Percentiles rank a stretch among this genome's conserved stretches.
These are phyloP conservation scores for Amiota mariae DNA, from an alignment of 2,888 invertebrate species.

Conservation along the genomic window DNA sequence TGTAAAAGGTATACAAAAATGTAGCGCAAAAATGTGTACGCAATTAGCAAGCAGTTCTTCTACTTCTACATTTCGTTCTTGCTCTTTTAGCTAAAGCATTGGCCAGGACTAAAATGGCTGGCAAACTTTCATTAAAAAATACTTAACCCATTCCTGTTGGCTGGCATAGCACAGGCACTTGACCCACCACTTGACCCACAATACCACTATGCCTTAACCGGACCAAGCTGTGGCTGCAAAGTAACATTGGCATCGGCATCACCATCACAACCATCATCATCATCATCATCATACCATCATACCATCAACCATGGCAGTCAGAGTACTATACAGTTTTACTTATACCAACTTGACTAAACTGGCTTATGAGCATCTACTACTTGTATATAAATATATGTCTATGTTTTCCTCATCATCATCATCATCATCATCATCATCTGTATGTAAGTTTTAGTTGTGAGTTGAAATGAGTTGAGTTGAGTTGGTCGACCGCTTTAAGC, in stretches of 20 bases:
- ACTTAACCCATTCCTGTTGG: slow-evolving; percentile 59
- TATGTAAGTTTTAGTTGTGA: neutral
- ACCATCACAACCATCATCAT: too few relatives aligned
- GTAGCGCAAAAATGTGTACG: slow-evolving; percentile 5
- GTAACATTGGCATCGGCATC: neutral
- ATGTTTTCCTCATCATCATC: neutral
- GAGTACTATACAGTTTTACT: slow-evolving; percentile 35
- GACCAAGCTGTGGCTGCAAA: neutral
- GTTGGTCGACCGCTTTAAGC: neutral
- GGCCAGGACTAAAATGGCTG: slow-evolving; percentile 54
- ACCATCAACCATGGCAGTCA: neutral
- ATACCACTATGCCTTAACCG: slow-evolving; percentile 40
- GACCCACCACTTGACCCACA: slow-evolving; percentile 60
- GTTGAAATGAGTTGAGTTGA: neutral
- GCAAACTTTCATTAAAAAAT: slow-evolving; percentile 66
- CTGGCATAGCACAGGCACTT: slow-evolving; percentile 45
- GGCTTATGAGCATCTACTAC: slow-evolving; percentile 41
- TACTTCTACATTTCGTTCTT: too few relatives aligned
- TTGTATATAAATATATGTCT: slow-evolving; percentile 31
- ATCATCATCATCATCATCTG: neutral
- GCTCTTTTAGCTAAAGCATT: neutral
- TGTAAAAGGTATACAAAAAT: too few relatives aligned
- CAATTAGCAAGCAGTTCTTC: slow-evolving; percentile 23
- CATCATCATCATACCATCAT: neutral
- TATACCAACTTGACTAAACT: slow-evolving; percentile 41